Base-by-base conservation (phyloP, 2,113 vertebrate genomes). In the Carlito syrichta region DNA sequence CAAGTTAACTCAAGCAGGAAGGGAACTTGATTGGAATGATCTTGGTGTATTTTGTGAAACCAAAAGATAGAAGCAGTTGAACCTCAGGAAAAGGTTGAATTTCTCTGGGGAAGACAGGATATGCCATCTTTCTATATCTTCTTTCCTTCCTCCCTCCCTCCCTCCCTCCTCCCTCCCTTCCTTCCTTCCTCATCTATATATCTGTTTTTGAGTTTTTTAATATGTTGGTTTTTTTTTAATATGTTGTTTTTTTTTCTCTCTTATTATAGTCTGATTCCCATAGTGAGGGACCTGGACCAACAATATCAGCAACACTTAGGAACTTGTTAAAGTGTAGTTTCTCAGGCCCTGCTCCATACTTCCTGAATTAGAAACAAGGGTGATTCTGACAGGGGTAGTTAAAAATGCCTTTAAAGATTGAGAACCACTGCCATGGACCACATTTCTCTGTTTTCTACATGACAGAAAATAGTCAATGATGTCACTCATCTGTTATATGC, bases 81-180 rank as follows among this genome's bases (percentile, higher is more conserved):
- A 17, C 54, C 48, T 87, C 71, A 58, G 45, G 38, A 84, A 79
- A 25, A 9, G 17, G 35, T 6, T 79, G 32, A 30, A 48, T 81
- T 22, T 87, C 38, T 94, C 38, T 60, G n/a, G 45, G 17, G 13
- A 56, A 76, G 22, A 35, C 45, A 40, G 52, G 69, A 77, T 45
- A 27, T 25, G 6, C 60, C 56, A 69, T 22, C 50, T 69, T 35
- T n/a, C 50, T 23, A 27, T n/a, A 32, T 45, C 11, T 11, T 6
- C 68, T 10, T 38, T 13, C 62, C 5, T 40, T 8, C 20, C 9
- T 10, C 20, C 8, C 4, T 5, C 0, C 4, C 19, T 23, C 2
- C 19, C 2, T 25, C 0, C 69, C 23, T 3, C 11, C 12, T 43
- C 2, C 30, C 12, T 58, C 1, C n/a, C n/a, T 22, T 0, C 68